Evolutionary conservation across 1,140 invertebrate species (phyloP), one percentile per base, ranked within the genome.

Genomic region (Ceratina calcarata): DNA sequence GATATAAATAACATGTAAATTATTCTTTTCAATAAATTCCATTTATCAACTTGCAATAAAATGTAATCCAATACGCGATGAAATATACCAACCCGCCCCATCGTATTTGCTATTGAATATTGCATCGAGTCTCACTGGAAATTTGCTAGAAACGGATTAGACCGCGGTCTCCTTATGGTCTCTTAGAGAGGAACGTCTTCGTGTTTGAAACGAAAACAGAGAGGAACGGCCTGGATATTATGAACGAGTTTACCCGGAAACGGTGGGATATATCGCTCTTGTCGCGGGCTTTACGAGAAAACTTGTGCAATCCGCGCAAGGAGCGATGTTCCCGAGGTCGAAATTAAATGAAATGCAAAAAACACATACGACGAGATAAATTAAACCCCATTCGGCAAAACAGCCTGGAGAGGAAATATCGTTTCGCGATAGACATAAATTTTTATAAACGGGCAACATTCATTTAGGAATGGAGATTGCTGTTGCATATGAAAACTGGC

Each of bases 331-430:
- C n/a, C 22, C n/a, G 61, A 45, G 37, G 37, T 45, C 4, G 51
- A 32, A 62, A 65, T 74, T 27, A 37, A 74, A 65, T 65, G 62
- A 65, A 62, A 65, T 32, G 72, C 72, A 57, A 74, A 74, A 57
- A 61, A 37, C 6, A 4, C 12, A 24, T 32, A 16, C 22, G 49
- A n/a, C 45, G 45, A 53, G 60, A 32, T 73, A 37, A 73, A 64
- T 73, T 64, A 73, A 73, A 62, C 10, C 32, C 20, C 18, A 8
- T 10, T 12, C 1, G 18, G 64, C 13, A 16, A 45, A 45, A 45
- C 37, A 0, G 2, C 37, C 37, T 45, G 6, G 37, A 45, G n/a
- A 60, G 57, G 57, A 60, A 60, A 60, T 60, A 60, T 10, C 37
- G 37, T 45, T 45, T 10, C 37, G 37, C 7, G 37, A 7, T 45